These are phyloP conservation scores for Solen grandis DNA, from an alignment of 1,140 invertebrate genomes.

Conservation along the genomic window DNA sequence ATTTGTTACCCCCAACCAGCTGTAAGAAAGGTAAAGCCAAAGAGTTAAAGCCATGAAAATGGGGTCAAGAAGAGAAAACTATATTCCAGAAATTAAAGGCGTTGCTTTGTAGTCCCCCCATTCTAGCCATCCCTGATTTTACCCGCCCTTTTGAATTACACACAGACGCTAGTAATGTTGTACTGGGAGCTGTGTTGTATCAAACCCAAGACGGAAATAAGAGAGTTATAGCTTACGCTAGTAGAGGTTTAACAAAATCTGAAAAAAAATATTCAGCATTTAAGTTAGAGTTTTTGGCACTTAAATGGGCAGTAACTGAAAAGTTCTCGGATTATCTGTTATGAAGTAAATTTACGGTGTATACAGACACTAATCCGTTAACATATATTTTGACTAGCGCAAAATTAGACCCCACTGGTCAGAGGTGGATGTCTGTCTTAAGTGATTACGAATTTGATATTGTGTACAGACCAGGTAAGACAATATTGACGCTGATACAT, in stretches of 20 bases:
- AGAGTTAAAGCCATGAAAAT: background rate
- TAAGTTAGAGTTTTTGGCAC: conserved; percentile 16
- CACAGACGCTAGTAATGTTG: background rate
- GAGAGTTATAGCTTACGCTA: background rate
- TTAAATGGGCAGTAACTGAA: no score
- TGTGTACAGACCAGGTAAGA: background rate
- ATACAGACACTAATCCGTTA: conserved; percentile 21
- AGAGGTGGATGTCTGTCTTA: conserved; percentile 18
- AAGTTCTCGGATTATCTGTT: conserved; percentile 35
- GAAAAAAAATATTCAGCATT: conserved; percentile 12
- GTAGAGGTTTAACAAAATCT: background rate
- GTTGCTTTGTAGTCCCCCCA: background rate
- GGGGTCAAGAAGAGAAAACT: background rate
- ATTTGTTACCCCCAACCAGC: no score
- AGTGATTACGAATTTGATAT: conserved; percentile 40
- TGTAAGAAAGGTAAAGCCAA: background rate
- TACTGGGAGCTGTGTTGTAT: no score
- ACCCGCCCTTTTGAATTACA: conserved; percentile 1
- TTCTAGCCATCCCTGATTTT: background rate
- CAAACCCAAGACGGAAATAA: conserved; percentile 6
- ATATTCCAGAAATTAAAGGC: conserved; percentile 8
- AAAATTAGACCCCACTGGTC: conserved; percentile 17
- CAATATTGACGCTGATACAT: conserved; percentile 14
- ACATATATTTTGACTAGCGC: conserved; percentile 8
- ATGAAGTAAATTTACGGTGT: background rate